Evolutionary conservation across 2,888 invertebrate species (phyloP).

Genomic region (Crioceris asparagi): DNA sequence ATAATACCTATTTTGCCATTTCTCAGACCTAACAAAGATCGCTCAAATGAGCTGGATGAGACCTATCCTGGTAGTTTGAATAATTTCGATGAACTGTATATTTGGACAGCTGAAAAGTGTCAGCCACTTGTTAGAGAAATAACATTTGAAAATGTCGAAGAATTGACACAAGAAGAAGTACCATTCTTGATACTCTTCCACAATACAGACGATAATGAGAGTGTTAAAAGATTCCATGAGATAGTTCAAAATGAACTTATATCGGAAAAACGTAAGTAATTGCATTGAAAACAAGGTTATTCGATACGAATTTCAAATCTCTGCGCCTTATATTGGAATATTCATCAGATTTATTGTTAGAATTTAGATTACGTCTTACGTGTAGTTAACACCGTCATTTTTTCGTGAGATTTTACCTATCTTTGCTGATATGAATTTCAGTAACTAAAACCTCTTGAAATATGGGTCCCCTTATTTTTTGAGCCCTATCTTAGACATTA

Average conservation of each 20-base stretch:
- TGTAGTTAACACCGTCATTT: too few relatives aligned
- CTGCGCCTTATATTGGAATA: too few relatives aligned
- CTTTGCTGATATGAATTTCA: too few relatives aligned
- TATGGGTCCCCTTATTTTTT: too few relatives aligned
- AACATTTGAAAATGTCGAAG: constrained; percentile 99
- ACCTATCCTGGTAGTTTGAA: constrained; percentile 60
- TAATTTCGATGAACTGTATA: constrained; percentile 74
- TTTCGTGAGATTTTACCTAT: too few relatives aligned
- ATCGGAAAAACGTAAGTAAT: constrained; percentile 84
- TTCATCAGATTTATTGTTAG: too few relatives aligned
- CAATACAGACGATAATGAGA: constrained; percentile 66
- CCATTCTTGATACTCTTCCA: constrained; percentile 98
- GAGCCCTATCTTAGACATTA: too few relatives aligned
- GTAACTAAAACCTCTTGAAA: too few relatives aligned
- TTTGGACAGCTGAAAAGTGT: constrained; percentile 88
- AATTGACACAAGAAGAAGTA: constrained; percentile 94
- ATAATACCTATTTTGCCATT: too few relatives aligned
- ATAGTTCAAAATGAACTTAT: constrained; percentile 66
- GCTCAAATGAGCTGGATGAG: constrained; percentile 73
- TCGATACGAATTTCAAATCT: too few relatives aligned
- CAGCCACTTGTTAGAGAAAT: constrained; percentile 96
- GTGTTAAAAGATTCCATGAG: constrained; percentile 76
- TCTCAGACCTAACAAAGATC: constrained; percentile 60
- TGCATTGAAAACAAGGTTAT: too few relatives aligned
- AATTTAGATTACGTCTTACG: too few relatives aligned